Evolutionary conservation across 2,113 vertebrate species (phyloP), one percentile per base, ranked within the genome.

Genomic region (Tricholaema leucomelas): DNA sequence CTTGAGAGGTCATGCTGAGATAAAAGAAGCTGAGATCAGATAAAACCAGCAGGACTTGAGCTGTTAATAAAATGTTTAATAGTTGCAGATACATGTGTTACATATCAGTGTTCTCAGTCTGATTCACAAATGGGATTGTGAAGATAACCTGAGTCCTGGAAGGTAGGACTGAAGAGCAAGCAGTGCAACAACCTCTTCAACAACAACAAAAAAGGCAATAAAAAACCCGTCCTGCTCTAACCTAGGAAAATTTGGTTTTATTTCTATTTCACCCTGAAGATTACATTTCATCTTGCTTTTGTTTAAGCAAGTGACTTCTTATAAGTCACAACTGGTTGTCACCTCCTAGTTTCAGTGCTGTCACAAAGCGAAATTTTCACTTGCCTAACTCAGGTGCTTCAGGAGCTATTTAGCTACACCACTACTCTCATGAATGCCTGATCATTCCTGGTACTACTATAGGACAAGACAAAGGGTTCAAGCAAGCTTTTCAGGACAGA

Each of bases 1-100:
- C 76, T 59, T 59, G 52, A 94, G 46, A 88, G 52, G 64, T 52
- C 83, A 46, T 23, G 46, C 64, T 66, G 86, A 90, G 82, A 94
- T 74, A 31, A 91, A 92, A 93, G 55, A 90, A 85, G 17, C 12
- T 63, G 38, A 74, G 42, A 93, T 81, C 86, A 84, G 77, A 92
- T 54, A 64, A 84, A 81, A 64, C 0, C 66, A 86, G 73, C 4
- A 15, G 24, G 65, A 78, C 30, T 81, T 74, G 48, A 52, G 21
- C 8, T 24, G 33, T 69, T 61, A 90, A 83, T 61, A 89, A 91
- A 83, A 81, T 33, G 42, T 74, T 85, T 74, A 78, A 88, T 44
- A 77, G 72, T 52, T 87, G 30, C 54, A 83, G 64, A 52, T 64
- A 81, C 2, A 60, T 11, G 27, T 3, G 2, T 31, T 90, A 61